These are phyloP conservation scores for Ectobius pallidus DNA, from an alignment of 2,888 invertebrate genomes.

Conservation along the genomic window DNA sequence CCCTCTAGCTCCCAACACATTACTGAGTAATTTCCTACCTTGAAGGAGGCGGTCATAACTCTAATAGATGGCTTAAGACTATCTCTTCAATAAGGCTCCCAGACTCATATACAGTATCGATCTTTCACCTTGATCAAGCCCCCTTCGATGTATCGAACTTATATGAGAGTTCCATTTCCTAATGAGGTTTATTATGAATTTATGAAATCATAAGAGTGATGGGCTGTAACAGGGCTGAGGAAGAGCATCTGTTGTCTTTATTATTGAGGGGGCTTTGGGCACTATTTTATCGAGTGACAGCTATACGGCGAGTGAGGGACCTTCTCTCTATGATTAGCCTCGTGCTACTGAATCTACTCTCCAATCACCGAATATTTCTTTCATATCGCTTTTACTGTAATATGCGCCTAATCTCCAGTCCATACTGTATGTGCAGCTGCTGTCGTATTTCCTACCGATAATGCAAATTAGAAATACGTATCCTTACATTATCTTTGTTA, in stretches of 20 bases:
- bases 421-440: too few relatives aligned
- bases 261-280: conserved; percentile 34
- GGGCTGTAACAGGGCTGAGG: conserved; percentile 7
- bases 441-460: too few relatives aligned
- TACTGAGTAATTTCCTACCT: conserved; percentile 4
- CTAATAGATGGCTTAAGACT: conserved; percentile 34
- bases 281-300: conserved; percentile 35
- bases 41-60: conserved; percentile 39
- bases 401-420: too few relatives aligned
- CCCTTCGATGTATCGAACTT: conserved; percentile 31
- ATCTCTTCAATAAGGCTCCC: conserved; percentile 5
- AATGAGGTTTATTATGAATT: conserved; percentile 44
- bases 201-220: conserved; percentile 45
- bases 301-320: neutral
- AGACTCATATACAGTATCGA: neutral
- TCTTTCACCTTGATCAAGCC: neutral
- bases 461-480: too few relatives aligned
- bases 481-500: too few relatives aligned
- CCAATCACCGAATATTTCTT: too few relatives aligned
- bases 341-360: too few relatives aligned
- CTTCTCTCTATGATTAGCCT: too few relatives aligned
- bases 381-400: too few relatives aligned
- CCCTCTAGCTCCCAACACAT: neutral
- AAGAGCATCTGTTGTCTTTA: conserved; percentile 41
- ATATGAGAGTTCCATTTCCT: conserved; percentile 40